A percentile compares a stretch with the other conserved stretches of the same genome.
Conservation (phyloP, 2,888 invertebrate genomes). For the Ommatoiulus sabulosus region DNA sequence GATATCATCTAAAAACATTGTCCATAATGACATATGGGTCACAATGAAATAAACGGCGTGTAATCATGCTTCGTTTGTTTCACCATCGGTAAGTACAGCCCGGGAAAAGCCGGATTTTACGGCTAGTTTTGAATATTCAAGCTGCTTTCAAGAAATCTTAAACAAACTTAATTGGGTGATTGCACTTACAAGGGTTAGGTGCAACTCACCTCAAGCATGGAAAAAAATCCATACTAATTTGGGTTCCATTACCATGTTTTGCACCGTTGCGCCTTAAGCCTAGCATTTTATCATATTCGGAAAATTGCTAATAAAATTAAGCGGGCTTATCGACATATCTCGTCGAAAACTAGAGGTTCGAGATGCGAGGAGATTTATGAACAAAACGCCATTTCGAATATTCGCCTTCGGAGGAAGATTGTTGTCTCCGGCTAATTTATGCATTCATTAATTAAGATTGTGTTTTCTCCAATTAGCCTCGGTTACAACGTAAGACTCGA, state of each 20-base stretch:
- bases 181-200: neutral
- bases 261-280: neutral
- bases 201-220: neutral
- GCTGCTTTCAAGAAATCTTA: too few species aligned
- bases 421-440: constrained; percentile 41
- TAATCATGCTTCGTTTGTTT: too few species aligned
- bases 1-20: too few species aligned
- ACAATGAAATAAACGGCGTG: too few species aligned
- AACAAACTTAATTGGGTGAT: neutral
- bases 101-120: too few species aligned
- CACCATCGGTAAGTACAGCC: too few species aligned
- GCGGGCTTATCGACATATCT: constrained; percentile 35
- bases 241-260: constrained; percentile 22
- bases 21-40: too few species aligned
- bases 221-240: constrained; percentile 34
- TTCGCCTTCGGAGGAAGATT: constrained; percentile 46
- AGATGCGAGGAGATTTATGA: constrained; percentile 19
- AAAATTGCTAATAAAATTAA: constrained; percentile 44
- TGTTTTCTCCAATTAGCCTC: constrained; percentile 48
- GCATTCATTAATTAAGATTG: constrained; percentile 46
- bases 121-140: too few species aligned
- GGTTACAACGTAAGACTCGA: constrained; percentile 29
- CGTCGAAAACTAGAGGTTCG: neutral
- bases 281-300: constrained; percentile 6
- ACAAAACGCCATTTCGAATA: constrained; percentile 26